These are phyloP conservation scores for Apoda limacodes DNA, from an alignment of 2,888 invertebrate species.

Conservation along the genomic window DNA sequence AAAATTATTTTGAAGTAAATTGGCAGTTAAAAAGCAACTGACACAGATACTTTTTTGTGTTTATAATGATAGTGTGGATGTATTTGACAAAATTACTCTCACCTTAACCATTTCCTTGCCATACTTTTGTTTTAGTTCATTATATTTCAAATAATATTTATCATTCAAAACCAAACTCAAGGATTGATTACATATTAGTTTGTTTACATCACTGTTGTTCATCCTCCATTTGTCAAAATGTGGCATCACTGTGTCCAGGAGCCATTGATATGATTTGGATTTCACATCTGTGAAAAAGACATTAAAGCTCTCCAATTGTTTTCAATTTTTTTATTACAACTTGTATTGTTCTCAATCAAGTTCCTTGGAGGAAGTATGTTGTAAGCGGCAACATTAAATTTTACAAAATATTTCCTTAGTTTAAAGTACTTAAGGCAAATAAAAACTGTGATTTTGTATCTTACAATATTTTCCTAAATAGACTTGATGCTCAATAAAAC, in stretches of 20 bases:
- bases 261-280: conserved; percentile 57
- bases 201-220: no score
- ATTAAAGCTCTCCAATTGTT: not conserved
- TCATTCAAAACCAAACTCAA: conserved; percentile 75
- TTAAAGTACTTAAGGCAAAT: no score
- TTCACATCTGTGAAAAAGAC: conserved; percentile 28
- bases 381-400: conserved; percentile 5
- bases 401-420: no score
- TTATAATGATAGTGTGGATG: no score
- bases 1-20: no score
- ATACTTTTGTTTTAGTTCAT: conserved; percentile 82
- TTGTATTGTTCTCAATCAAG: no score
- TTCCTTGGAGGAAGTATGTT: no score
- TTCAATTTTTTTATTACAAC: no score
- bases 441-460: no score
- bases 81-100: conserved; percentile 8
- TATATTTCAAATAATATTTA: conserved; percentile 78
- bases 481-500: conserved; percentile 17
- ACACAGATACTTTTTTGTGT: no score
- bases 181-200: conserved; percentile 69
- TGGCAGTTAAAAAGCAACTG: no score
- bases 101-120: conserved; percentile 77
- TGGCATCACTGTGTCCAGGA: conserved; percentile 64
- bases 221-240: conserved; percentile 76
- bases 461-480: no score